Conservation (phyloP, 1,140 invertebrate species). For the Hestina assimilis region DNA sequence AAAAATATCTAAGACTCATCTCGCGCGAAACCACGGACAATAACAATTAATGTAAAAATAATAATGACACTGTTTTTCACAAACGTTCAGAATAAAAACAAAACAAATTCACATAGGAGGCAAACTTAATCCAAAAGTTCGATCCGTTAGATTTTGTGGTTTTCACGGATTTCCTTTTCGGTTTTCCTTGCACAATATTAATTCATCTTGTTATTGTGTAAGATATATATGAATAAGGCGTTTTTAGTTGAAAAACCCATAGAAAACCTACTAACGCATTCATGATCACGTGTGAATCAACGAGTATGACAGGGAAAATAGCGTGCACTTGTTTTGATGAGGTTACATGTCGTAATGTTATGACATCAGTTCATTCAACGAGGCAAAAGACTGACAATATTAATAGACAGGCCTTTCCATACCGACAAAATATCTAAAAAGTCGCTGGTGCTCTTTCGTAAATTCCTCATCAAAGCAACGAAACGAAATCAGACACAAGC, state of each 20-base stretch:
- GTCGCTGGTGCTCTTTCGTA: background rate
- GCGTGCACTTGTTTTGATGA: constrained; percentile 13
- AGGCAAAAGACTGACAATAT: constrained; percentile 8
- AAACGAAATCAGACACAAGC: too few species aligned
- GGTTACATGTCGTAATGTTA: constrained; percentile 22
- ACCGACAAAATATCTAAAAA: background rate
- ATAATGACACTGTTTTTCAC: too few species aligned
- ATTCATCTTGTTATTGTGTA: background rate
- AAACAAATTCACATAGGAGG: too few species aligned
- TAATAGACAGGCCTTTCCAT: background rate
- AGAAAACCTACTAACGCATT: background rate
- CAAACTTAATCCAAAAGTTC: too few species aligned
- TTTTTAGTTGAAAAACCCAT: constrained; percentile 5
- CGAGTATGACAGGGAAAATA: constrained; percentile 4
- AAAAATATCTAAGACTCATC: too few species aligned
- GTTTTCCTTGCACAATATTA: constrained; percentile 11
- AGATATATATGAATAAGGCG: background rate
- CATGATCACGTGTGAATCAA: constrained; percentile 8
- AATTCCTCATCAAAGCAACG: too few species aligned
- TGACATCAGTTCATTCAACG: constrained; percentile 14
- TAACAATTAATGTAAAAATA: too few species aligned
- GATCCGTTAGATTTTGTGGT: too few species aligned
- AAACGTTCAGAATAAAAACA: too few species aligned
- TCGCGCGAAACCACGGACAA: too few species aligned
- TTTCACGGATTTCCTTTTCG: background rate